A percentile compares a stretch with the other conserved stretches of the same genome.
These are phyloP conservation scores for Cheilosia impressa DNA, from an alignment of 2,888 invertebrate species.

Conservation along the genomic window DNA sequence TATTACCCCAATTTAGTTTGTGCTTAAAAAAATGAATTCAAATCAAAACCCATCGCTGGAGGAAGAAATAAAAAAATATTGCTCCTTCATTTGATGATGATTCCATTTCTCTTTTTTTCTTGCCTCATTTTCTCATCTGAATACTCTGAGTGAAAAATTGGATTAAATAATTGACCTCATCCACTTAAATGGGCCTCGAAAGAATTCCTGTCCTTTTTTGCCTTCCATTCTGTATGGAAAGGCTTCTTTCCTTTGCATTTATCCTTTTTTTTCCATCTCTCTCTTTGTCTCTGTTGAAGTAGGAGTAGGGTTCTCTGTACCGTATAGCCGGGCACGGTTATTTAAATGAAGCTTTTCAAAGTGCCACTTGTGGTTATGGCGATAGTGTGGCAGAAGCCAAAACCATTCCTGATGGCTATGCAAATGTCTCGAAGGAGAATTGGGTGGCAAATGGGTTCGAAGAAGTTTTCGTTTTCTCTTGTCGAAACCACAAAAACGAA, in stretches of 20 bases:
- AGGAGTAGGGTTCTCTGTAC: background rate
- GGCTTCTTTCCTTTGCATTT: constrained; percentile 18
- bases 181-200: constrained; percentile 62
- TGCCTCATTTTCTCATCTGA: background rate
- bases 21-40: background rate
- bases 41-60: background rate
- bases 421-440: constrained; percentile 51
- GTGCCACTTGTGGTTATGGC: constrained; percentile 32
- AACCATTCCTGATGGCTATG: constrained; percentile 58
- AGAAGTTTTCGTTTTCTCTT: constrained; percentile 8
- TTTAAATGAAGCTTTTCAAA: constrained; percentile 64
- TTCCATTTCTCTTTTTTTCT: constrained; percentile 11
- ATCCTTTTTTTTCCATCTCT: constrained; percentile 1
- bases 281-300: background rate
- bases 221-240: constrained; percentile 35
- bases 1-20: background rate
- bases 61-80: background rate
- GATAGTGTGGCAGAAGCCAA: constrained; percentile 14
- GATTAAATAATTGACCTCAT: constrained; percentile 72
- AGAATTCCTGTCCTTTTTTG: constrained; percentile 24
- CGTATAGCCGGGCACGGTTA: constrained; percentile 19
- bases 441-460: constrained; percentile 8
- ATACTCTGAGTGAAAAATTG: constrained; percentile 66
- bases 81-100: constrained; percentile 21
- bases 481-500: constrained; percentile 32